phyloP scores from a whole-genome alignment of 1,140 invertebrate genomes.

The Zaprionus capensis region DNA sequence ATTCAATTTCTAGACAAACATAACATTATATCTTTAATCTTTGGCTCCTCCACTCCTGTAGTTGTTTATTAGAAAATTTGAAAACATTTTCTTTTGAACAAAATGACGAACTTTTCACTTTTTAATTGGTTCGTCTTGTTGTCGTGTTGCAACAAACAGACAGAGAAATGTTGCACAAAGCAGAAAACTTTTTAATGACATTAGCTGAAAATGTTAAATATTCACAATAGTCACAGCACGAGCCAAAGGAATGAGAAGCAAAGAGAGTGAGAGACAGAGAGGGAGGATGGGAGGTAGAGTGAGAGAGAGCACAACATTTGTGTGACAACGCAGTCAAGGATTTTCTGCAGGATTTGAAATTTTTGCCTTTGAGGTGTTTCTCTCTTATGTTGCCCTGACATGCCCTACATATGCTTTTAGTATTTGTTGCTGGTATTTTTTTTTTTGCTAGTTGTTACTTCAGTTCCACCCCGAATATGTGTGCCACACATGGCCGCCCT shows the following conservation, averaged over 20 bases:
- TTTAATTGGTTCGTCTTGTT: conserved; percentile 62
- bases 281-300: background rate
- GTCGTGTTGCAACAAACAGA: conserved; percentile 13
- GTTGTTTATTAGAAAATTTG: background rate
- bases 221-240: conserved; percentile 47
- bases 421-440: conserved; percentile 11
- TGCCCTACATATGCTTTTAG: conserved; percentile 61
- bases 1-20: background rate
- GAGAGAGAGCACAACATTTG: background rate
- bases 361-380: background rate
- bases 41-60: background rate
- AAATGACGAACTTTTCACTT: conserved; percentile 57
- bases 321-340: conserved; percentile 58
- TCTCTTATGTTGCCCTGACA: conserved; percentile 53
- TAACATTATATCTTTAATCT: background rate
- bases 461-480: conserved; percentile 66
- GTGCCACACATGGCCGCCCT: conserved; percentile 76
- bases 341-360: conserved; percentile 58
- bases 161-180: conserved; percentile 60
- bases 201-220: conserved; percentile 67
- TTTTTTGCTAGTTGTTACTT: conserved; percentile 18
- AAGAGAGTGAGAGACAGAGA: background rate
- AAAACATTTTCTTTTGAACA: conserved; percentile 11
- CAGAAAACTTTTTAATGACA: conserved; percentile 75
- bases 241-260: background rate